Conservation (phyloP, 2,113 vertebrate species). For the Rynchops niger region DNA sequence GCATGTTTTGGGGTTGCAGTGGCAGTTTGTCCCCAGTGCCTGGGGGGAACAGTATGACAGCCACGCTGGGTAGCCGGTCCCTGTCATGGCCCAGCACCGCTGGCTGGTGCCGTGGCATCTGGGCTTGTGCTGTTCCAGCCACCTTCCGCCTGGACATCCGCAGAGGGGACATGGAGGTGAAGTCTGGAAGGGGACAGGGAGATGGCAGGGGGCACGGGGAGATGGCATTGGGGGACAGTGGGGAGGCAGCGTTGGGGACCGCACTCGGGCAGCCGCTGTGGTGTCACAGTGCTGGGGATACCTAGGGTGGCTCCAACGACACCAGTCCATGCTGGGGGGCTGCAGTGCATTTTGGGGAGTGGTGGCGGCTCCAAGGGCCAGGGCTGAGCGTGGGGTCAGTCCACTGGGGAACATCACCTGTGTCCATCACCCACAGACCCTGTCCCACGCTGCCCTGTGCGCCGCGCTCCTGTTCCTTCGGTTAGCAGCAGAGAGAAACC, state of each 20-base stretch:
- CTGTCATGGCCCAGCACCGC: background rate
- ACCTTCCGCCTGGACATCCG: background rate
- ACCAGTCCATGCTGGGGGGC: background rate
- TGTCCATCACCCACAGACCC: background rate
- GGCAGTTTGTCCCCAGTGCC: background rate
- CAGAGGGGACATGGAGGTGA: background rate
- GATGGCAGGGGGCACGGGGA: background rate
- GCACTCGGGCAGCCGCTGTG: background rate
- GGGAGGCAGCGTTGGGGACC: background rate
- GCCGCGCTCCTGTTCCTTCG: too few species aligned
- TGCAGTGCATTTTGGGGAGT: background rate
- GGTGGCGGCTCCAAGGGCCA: fast-evolving
- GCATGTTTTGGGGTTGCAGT: background rate
- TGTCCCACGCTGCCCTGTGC: background rate
- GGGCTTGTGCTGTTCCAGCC: background rate
- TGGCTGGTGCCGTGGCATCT: background rate
- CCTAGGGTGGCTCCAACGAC: too few species aligned
- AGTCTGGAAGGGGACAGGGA: background rate
- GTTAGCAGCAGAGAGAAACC: background rate
- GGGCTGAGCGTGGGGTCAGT: fast-evolving
- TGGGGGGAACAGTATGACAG: background rate
- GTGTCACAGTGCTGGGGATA: background rate
- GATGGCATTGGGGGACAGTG: background rate
- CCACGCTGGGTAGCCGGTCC: background rate
- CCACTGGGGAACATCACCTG: background rate